These are phyloP conservation scores for Bellardia pandia DNA, from an alignment of 2,888 invertebrate species.

Conservation along the genomic window DNA sequence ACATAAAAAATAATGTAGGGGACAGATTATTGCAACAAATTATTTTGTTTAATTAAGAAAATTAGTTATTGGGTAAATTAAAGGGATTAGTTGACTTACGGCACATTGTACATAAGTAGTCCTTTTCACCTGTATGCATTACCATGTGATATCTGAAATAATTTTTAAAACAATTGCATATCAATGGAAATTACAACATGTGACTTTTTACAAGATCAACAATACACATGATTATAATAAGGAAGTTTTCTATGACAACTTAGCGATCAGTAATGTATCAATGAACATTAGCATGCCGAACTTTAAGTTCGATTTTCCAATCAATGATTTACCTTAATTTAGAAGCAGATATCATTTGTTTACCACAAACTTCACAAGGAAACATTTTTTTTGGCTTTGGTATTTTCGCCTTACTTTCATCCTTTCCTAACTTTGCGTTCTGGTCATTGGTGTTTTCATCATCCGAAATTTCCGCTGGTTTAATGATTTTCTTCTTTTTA, in stretches of 20 bases:
- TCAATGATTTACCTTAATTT: conserved; percentile 72
- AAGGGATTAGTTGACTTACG: conserved; percentile 74
- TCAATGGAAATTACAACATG: too few species aligned
- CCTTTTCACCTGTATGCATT: conserved; percentile 80
- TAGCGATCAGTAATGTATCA: too few species aligned
- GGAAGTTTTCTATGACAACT: too few species aligned
- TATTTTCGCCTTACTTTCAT: conserved; percentile 71
- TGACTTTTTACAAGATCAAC: too few species aligned
- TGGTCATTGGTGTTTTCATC: conserved; percentile 23
- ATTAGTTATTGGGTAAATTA: background rate
- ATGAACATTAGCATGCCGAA: too few species aligned
- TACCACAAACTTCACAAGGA: conserved; percentile 77
- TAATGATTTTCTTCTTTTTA: conserved; percentile 19
- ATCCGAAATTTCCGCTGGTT: background rate
- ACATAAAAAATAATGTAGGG: too few species aligned
- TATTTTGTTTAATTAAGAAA: background rate
- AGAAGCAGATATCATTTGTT: conserved; percentile 77
- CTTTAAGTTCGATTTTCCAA: too few species aligned
- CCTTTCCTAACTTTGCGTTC: conserved; percentile 32
- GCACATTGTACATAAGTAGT: conserved; percentile 78
- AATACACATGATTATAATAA: too few species aligned
- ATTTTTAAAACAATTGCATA: background rate
- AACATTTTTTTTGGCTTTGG: conserved; percentile 77
- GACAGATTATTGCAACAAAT: background rate
- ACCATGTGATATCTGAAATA: conserved; percentile 77